phyloP scores from a whole-genome alignment of 1,140 invertebrate species.

The Solenopsis fugax region DNA sequence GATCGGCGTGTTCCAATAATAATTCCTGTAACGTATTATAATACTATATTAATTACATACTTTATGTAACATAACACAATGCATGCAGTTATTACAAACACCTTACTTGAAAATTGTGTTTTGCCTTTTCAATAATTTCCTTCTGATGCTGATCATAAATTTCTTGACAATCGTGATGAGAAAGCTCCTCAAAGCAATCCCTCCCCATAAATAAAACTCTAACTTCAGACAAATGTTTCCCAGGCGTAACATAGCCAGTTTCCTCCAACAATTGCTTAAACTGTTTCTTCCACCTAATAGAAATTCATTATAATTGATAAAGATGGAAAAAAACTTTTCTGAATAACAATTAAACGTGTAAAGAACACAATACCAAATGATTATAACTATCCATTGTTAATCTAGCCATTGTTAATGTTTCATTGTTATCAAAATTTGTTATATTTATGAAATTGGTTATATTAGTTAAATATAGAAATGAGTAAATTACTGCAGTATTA shows the following conservation, averaged over 20 bases:
- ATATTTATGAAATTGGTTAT: neutral
- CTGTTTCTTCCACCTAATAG: constrained; percentile 93
- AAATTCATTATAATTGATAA: constrained; percentile 9
- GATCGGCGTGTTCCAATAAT: constrained; percentile 96
- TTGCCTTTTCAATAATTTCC: constrained; percentile 96
- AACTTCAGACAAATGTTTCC: constrained; percentile 96
- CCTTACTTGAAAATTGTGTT: constrained; percentile 94
- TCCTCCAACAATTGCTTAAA: constrained; percentile 98
- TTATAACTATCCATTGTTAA: neutral
- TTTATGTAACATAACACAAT: constrained; percentile 87
- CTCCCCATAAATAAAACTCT: constrained; percentile 97
- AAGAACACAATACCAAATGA: neutral
- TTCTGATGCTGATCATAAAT: constrained; percentile 98
- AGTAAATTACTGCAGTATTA: constrained; percentile 5
- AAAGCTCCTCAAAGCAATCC: constrained; percentile 97
- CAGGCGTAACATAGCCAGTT: constrained; percentile 97
- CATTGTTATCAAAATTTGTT: neutral
- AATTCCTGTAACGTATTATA: constrained; percentile 90
- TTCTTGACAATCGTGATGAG: constrained; percentile 95
- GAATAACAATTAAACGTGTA: neutral
- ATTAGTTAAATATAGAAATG: neutral
- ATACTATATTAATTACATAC: constrained; percentile 83
- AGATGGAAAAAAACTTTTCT: neutral
- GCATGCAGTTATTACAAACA: constrained; percentile 11
- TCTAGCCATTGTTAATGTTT: constrained; percentile 7